Base-by-base conservation (phyloP, 2,888 invertebrate genomes). In the Trachelus stipa region DNA sequence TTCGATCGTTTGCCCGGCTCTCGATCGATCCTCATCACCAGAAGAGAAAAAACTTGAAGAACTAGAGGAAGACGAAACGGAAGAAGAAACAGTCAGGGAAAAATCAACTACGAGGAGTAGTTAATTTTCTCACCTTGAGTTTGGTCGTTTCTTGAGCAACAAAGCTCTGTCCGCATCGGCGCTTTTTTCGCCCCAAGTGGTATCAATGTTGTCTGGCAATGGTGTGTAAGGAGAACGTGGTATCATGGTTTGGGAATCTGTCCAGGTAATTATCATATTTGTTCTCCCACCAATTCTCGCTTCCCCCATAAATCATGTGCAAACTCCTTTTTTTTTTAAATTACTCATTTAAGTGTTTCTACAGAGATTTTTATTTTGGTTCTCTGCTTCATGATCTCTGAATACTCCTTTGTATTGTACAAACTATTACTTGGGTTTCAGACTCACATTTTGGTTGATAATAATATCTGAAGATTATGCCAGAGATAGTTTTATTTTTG, bases 141-240 rank as follows among this genome's bases (percentile, higher is more conserved):
- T 12, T 12, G 74, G 34, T 33, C 35, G n/a, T 30, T 34, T 74
- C 33, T 74, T 34, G 35, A 74, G 56, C 87, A 86, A 79, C 88
- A 86, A 87, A 87, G 86, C 85, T 87, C 56, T 87, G 87, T 89
- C 87, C 86, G 87, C 87, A 87, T 87, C 88, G 89, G 86, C 87
- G 88, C 88, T 88, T 88, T 87, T 86, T 88, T 88, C 87, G 87
- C 86, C 85, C 88, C 83, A 89, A 90, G 88, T 89, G 88, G 88
- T 90, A 93, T 93, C 93, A 92, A 93, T 93, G 93, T 93, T 93
- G 93, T 93, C 95, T 95, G 96, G 96, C 96, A 95, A 97, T 98
- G 97, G 96, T 97, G 96, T 97, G 91, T 91, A 97, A 98, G 95
- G 98, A 97, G 95, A 98, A 98, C 94, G 96, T 98, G 94, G 96